Base-by-base conservation (phyloP, 2,113 vertebrate genomes). In the Odocoileus virginianus region DNA sequence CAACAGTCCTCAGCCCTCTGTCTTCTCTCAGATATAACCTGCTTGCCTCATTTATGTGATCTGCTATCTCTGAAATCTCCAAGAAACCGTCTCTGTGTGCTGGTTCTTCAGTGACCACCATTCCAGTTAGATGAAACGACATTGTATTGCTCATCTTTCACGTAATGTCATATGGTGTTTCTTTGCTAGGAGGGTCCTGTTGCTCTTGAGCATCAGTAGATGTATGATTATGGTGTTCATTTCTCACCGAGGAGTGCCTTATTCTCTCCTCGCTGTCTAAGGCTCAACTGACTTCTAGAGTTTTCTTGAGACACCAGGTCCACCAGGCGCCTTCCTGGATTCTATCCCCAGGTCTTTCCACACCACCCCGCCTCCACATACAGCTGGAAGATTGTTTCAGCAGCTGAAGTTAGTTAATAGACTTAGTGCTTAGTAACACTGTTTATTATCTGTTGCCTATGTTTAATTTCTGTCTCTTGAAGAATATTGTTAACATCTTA, bases 71-170 rank as follows among this genome's bases (percentile, higher is more conserved):
- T 2, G 0, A 36, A 82, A 86, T 28, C 16, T 30, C 54, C 1
- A 5, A 11, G 11, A 54, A 2, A 33, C 6, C 5, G 2, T n/a
- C 3, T 14, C 40, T 67, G 6, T 13, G 3, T 3, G 67, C 16
- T 67, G 1, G 43, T 33, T 57, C 55, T 61, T 78, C 40, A 30
- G 21, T 50, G 27, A 7, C 40, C 36, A n/a, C 40, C 16, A 43
- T 96, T 96, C 15, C 5, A 67, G 5, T 58, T 71, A 47, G 40
- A 17, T 47, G 36, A 67, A 78, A 61, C 7, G n/a, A 14, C 19
- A 16, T 8, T 11, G 16, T 36, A 47, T 52, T 55, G 28, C 21
- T 79, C 27, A 0, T 94, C 40, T 28, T 84, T 94, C 33, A 60
- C 0, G 7, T 64, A 47, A 64, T 15, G 40, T 14, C 7, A 0